Conservation (phyloP, 1,140 invertebrate species). For the Heliconius hermathena region DNA sequence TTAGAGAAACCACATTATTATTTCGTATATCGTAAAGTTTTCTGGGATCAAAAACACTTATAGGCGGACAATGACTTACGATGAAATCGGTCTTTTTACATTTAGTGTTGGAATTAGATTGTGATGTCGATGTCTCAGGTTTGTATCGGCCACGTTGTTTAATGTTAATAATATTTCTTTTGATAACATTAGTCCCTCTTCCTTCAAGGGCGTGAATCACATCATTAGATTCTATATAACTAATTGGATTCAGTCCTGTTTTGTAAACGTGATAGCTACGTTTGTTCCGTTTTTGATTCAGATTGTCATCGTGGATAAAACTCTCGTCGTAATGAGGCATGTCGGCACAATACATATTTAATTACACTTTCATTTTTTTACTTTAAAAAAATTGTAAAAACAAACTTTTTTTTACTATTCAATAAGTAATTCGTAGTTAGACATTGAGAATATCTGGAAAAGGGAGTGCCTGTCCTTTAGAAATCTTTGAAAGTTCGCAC, state of each 20-base stretch:
- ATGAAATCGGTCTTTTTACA: conserved; percentile 54
- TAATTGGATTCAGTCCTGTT: conserved; percentile 65
- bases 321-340: conserved; percentile 82
- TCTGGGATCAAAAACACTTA: conserved; percentile 64
- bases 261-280: conserved; percentile 80
- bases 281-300: conserved; percentile 79
- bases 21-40: conserved; percentile 71
- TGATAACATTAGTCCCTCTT: conserved; percentile 69
- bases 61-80: conserved; percentile 57
- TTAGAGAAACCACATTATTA: conserved; percentile 62
- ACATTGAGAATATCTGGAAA: conserved; percentile 47
- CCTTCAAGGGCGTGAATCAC: conserved; percentile 65
- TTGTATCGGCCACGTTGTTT: conserved; percentile 65
- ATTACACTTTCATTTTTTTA: conserved; percentile 17
- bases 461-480: conserved; percentile 66
- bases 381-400: not conserved
- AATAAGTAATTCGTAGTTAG: conserved; percentile 1
- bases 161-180: conserved; percentile 74
- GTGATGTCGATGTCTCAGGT: conserved; percentile 42
- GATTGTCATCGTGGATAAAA: conserved; percentile 79
- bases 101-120: conserved; percentile 32
- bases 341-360: conserved; percentile 50
- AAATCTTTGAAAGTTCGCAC: conserved; percentile 68
- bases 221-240: conserved; percentile 55
- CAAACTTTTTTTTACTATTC: not conserved